Base-by-base conservation (phyloP, 2,113 vertebrate genomes). In the Eurystomus gularis region DNA sequence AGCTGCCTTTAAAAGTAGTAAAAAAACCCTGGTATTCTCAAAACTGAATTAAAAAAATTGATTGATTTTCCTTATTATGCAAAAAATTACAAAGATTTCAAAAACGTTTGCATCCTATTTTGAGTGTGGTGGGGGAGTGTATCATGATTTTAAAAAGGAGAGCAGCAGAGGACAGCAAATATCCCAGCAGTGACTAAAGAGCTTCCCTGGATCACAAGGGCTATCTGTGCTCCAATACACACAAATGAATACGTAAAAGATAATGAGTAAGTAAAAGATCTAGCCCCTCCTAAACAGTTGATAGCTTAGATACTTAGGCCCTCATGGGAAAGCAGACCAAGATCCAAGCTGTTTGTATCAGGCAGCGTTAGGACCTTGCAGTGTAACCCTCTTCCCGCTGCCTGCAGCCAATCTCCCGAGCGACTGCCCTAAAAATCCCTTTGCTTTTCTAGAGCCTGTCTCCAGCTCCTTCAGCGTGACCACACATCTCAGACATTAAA, bases 341-440 rank as follows among this genome's bases (percentile, higher is more conserved):
- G 61, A 90, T 40, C 13, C 44, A 85, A 68, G 21, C 10, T 1
- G 0, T 33, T 40, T 44, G 14, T 11, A 81, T 15, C 19, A 61
- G 29, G 39, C 54, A 23, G 7, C 31, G 39, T 11, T 5, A 2
- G 6, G 18, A 90, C 10, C 37, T 0, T 1, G 33, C 0, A 1
- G 23, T 60, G 64, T 39, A 55, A 51, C 31, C 29, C 42, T 64
- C 33, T 61, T 76, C 58, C 48, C 35, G 57, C 20, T 2, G 4
- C 64, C 35, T 37, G 4, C n/a, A 86, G 51, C 15, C 72, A 86
- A 66, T 5, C 20, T 79, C 28, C 57, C 6, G 6, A 85, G 39
- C 1, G 1, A 76, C 23, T 68, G 33, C 33, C 28, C 52, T 21
- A 35, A 71, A 82, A 82, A 72, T 10, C 24, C 24, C 29, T 90